phyloP scores from a whole-genome alignment of 2,888 invertebrate genomes.

The Eupeodes latifasciatus region DNA sequence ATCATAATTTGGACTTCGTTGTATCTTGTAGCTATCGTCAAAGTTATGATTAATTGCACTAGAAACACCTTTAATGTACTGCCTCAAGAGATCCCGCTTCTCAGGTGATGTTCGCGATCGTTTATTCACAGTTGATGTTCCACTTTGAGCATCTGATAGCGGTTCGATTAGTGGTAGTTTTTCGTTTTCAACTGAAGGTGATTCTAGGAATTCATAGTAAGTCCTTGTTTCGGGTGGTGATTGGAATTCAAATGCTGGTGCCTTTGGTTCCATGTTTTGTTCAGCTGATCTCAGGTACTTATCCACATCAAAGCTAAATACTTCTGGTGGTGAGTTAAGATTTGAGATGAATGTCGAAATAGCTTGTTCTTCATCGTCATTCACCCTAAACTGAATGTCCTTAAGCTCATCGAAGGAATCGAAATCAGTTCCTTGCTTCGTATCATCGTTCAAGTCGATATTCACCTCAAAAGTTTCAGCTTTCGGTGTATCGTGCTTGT shows the following conservation, averaged over 20 bases:
- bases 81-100: constrained; percentile 76
- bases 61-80: constrained; percentile 77
- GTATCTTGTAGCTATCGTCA: constrained; percentile 12
- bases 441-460: neutral
- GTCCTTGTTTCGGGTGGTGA: constrained; percentile 54
- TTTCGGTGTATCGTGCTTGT: neutral
- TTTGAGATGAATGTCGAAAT: constrained; percentile 77
- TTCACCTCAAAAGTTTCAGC: neutral
- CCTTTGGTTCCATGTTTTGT: constrained; percentile 32
- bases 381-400: constrained; percentile 76
- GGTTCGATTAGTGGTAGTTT: constrained; percentile 58
- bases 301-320: constrained; percentile 77
- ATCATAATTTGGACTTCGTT: constrained; percentile 40
- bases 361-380: constrained; percentile 73
- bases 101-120: neutral
- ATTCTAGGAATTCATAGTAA: constrained; percentile 74
- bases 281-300: constrained; percentile 69
- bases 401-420: constrained; percentile 68
- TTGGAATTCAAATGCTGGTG: constrained; percentile 35
- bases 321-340: constrained; percentile 77
- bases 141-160: neutral
- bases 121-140: neutral
- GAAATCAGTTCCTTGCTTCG: constrained; percentile 27
- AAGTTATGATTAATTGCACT: constrained; percentile 38
- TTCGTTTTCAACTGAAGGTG: constrained; percentile 68